Percentiles rank a stretch among this genome's conserved stretches.
phyloP scores from a whole-genome alignment of 2,888 invertebrate genomes.

The Spilarctia lutea region DNA sequence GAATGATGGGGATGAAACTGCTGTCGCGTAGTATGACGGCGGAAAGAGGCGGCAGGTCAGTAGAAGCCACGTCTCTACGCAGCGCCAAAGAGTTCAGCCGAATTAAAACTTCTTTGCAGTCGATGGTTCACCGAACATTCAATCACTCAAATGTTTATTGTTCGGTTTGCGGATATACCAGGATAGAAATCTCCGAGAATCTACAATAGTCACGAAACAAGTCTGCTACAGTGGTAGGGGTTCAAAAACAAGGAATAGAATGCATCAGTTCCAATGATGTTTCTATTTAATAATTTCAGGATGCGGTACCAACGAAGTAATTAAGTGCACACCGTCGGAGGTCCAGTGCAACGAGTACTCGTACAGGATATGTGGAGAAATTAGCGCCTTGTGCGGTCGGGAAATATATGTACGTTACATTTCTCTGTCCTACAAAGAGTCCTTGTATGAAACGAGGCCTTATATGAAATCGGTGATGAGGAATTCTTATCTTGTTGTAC shows the following conservation, averaged over 20 bases:
- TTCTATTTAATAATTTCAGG: constrained; percentile 43
- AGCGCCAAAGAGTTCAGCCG: no score
- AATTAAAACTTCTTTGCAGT: no score
- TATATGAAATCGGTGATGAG: no score
- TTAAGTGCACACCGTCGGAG: constrained; percentile 41
- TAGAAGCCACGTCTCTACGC: no score
- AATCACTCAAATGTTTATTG: no score
- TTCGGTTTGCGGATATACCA: no score
- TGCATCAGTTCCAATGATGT: constrained; percentile 25
- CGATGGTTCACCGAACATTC: no score
- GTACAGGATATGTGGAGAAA: constrained; percentile 17
- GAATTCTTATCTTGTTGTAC: no score
- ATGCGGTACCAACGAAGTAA: constrained; percentile 35
- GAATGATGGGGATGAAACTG: no score
- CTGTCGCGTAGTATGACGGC: no score
- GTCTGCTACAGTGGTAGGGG: constrained; percentile 29
- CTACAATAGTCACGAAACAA: background rate
- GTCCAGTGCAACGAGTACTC: constrained; percentile 26
- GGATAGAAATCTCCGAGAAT: no score
- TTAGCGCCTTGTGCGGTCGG: constrained; percentile 2
- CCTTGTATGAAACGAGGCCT: background rate
- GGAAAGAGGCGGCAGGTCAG: no score
- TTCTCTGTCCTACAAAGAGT: background rate
- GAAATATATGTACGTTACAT: background rate
- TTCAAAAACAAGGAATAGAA: constrained; percentile 42